Percentiles rank a stretch among this genome's conserved stretches.
These are phyloP conservation scores for Vanessa atalanta DNA, from an alignment of 1,140 invertebrate species.

Conservation along the genomic window DNA sequence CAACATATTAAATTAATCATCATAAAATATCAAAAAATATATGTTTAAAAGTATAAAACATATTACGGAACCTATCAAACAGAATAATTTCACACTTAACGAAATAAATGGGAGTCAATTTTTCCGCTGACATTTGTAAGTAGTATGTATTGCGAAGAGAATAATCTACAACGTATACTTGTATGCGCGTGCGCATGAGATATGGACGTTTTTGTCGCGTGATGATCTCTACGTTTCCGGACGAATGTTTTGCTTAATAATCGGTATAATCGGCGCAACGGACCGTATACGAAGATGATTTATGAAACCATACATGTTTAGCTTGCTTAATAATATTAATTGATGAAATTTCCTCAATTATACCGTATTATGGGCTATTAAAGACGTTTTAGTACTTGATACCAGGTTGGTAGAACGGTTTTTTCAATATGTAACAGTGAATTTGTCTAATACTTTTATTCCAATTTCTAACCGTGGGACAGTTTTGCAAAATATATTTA, in stretches of 20 bases:
- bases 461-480: no score
- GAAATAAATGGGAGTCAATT: not conserved
- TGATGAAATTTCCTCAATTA: constrained; percentile 1
- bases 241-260: constrained; percentile 62
- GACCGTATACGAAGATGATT: constrained; percentile 38
- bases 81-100: not conserved
- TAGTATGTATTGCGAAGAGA: not conserved
- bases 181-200: constrained; percentile 45
- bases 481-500: no score
- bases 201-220: constrained; percentile 50
- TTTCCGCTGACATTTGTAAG: not conserved
- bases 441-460: no score
- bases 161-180: constrained; percentile 12
- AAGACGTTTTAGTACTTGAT: not conserved
- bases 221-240: constrained; percentile 60
- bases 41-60: not conserved
- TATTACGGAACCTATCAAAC: not conserved
- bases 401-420: not conserved
- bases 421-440: no score
- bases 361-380: constrained; percentile 3
- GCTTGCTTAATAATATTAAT: constrained; percentile 17
- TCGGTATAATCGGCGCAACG: constrained; percentile 59
- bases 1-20: no score
- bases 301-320: constrained; percentile 28
- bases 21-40: not conserved